Evolutionary conservation across 2,113 vertebrate species (phyloP).

Genomic region (Lagopus leucura): DNA sequence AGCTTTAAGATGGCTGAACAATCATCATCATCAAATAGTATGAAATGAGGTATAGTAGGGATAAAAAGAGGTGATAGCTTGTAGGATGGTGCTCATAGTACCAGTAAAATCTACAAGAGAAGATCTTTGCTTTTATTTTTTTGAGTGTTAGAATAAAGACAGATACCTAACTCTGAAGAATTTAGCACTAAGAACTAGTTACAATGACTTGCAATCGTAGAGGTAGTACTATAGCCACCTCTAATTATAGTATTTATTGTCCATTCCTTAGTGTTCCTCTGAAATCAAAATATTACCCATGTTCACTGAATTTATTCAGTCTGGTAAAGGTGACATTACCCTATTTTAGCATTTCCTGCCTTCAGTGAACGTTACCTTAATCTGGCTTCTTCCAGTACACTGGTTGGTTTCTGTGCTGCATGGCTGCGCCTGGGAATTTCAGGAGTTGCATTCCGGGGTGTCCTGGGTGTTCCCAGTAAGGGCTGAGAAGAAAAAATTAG

Average conservation of each 20-base stretch:
- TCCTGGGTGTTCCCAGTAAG: slow-evolving; percentile 73
- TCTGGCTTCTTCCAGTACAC: slow-evolving; percentile 87
- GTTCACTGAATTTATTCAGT: not conserved
- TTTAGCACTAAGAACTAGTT: not conserved
- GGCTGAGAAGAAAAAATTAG: slow-evolving; percentile 58
- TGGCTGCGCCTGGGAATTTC: slow-evolving; percentile 85
- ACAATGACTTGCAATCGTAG: not conserved
- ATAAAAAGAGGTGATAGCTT: not conserved
- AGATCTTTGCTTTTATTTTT: not conserved
- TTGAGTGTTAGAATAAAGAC: not conserved
- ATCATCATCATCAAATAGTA: not conserved
- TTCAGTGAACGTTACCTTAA: slow-evolving; percentile 77
- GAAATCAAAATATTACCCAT: not conserved
- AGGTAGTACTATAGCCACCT: not conserved
- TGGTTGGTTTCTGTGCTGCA: slow-evolving; percentile 81
- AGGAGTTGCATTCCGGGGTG: slow-evolving; percentile 81
- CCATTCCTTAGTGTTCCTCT: not conserved
- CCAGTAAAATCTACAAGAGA: not conserved
- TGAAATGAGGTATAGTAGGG: not conserved
- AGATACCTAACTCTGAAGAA: not conserved
- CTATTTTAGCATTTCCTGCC: not conserved
- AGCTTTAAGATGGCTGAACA: not conserved
- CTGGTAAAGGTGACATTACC: not conserved
- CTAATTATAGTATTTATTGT: not conserved
- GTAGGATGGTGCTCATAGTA: not conserved